These are phyloP conservation scores for Caenorhabditis sinica DNA, from an alignment of 2,888 invertebrate species.

Conservation along the genomic window DNA sequence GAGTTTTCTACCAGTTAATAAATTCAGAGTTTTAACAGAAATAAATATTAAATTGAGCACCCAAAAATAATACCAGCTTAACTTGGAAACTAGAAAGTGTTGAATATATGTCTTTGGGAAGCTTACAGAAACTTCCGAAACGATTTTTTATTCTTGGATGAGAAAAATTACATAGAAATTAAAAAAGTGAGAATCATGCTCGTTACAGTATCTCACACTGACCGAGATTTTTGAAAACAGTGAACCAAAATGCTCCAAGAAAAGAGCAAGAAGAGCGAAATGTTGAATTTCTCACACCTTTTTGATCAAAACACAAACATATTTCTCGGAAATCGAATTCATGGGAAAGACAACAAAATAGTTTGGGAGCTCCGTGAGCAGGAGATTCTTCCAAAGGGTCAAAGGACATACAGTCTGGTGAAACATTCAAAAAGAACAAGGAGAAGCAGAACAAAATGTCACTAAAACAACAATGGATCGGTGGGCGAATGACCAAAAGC, in stretches of 20 bases:
- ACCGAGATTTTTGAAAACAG: not conserved
- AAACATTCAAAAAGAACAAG: conserved; percentile 30
- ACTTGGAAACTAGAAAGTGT: no score
- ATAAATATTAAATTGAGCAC: no score
- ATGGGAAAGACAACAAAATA: conserved; percentile 30
- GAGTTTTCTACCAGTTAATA: no score
- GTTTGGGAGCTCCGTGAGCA: conserved; percentile 19
- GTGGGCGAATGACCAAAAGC: conserved; percentile 47
- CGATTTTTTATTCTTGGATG: no score
- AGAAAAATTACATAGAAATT: no score
- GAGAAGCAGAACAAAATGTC: conserved; percentile 40
- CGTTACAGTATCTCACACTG: not conserved
- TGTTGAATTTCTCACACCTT: conserved; percentile 43
- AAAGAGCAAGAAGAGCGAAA: conserved; percentile 12
- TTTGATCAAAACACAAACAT: conserved; percentile 50
- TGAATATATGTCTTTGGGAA: no score
- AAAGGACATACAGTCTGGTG: conserved; percentile 39
- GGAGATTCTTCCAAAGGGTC: conserved; percentile 26
- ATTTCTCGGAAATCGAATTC: conserved; percentile 31
- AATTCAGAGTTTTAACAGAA: no score
- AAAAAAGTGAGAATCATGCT: no score
- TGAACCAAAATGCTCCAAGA: not conserved
- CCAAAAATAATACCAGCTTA: no score
- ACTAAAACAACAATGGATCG: conserved; percentile 55
- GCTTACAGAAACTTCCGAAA: no score